phyloP scores from a whole-genome alignment of 2,113 vertebrate species.

The Cygnus atratus region DNA sequence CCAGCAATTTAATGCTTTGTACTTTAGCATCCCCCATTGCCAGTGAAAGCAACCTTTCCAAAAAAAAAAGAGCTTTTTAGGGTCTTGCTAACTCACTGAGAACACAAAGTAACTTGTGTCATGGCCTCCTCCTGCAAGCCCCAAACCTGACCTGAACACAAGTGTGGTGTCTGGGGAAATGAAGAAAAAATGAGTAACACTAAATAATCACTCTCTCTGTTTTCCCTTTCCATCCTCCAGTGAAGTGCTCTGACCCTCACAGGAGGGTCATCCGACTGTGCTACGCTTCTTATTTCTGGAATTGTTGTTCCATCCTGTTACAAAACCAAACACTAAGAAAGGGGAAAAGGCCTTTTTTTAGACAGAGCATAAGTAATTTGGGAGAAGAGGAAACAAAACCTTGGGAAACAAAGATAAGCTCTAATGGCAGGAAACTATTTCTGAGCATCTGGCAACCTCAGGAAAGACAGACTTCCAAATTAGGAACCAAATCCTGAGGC shows the following conservation, averaged over 20 bases:
- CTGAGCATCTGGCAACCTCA: slow-evolving; percentile 21
- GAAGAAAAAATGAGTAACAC: neutral
- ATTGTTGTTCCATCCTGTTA: neutral
- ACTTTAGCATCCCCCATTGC: neutral
- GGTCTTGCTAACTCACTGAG: slow-evolving; percentile 40
- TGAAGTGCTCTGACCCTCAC: neutral
- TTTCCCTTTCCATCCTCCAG: neutral
- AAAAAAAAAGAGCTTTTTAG: slow-evolving; percentile 18
- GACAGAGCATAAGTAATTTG: neutral
- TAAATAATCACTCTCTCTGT: neutral
- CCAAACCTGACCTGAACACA: neutral
- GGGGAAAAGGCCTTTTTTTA: neutral
- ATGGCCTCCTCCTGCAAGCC: neutral
- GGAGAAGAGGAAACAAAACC: neutral
- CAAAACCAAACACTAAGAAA: neutral
- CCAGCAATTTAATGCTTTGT: slow-evolving; percentile 27
- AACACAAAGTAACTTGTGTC: neutral
- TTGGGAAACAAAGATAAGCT: neutral
- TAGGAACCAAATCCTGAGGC: neutral
- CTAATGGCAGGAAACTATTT: neutral
- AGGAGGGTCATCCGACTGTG: neutral
- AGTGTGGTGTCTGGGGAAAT: neutral
- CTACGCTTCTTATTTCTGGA: neutral
- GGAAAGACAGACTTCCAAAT: slow-evolving; percentile 22
- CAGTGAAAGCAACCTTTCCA: slow-evolving; percentile 24